phyloP scores from a whole-genome alignment of 2,113 vertebrate genomes.

The Cisticola juncidis region DNA sequence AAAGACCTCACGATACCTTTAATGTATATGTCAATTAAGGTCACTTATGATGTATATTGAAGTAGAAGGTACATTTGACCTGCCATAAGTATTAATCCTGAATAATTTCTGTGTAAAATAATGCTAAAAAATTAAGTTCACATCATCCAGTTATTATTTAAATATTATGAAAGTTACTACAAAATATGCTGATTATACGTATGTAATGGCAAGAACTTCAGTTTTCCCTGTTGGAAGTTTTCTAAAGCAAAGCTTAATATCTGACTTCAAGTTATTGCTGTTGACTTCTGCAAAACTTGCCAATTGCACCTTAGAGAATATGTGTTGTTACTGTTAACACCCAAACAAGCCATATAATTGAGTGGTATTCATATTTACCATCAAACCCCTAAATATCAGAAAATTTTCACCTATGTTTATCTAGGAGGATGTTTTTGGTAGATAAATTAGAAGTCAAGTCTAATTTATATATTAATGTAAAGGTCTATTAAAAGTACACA shows the following conservation, averaged over 20 bases:
- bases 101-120: background rate
- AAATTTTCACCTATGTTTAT: background rate
- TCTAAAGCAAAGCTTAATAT: background rate
- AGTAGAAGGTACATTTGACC: background rate
- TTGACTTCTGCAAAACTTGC: background rate
- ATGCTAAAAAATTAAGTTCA: background rate
- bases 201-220: accelerated
- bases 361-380: background rate
- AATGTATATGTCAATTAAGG: background rate
- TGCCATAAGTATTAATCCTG: background rate
- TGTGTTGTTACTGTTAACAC: background rate
- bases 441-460: background rate
- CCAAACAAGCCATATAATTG: background rate
- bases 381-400: background rate
- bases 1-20: background rate
- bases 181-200: background rate
- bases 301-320: background rate
- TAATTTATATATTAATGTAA: background rate
- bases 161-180: background rate
- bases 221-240: background rate
- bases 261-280: background rate
- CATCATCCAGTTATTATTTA: background rate
- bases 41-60: background rate
- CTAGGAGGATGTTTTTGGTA: background rate
- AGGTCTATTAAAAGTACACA: background rate